Evolutionary conservation across 2,888 invertebrate genomes (phyloP).

Genomic region (Acrobasis consociella): DNA sequence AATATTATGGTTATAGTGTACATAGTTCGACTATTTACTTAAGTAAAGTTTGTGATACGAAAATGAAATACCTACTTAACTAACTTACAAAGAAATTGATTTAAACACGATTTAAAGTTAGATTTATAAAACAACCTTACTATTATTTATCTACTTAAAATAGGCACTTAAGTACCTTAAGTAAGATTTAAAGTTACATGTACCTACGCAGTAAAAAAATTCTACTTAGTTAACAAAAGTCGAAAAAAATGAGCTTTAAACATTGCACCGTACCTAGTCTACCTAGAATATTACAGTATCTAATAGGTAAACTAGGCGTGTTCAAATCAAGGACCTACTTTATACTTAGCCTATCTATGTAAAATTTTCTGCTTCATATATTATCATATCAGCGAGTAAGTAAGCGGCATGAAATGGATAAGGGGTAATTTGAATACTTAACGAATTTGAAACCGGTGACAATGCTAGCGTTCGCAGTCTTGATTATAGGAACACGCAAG

Average conservation of each 20-base stretch:
- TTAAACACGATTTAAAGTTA: too few relatives aligned
- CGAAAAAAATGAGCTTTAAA: too few relatives aligned
- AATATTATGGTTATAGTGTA: slow-evolving; percentile 33
- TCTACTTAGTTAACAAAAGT: too few relatives aligned
- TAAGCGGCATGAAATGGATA: slow-evolving; percentile 61
- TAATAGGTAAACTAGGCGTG: neutral
- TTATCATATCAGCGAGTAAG: slow-evolving; percentile 58
- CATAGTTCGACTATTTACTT: slow-evolving; percentile 7
- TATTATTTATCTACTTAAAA: too few relatives aligned
- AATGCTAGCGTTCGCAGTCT: slow-evolving; percentile 54
- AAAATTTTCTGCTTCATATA: slow-evolving; percentile 37
- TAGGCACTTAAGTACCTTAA: too few relatives aligned
- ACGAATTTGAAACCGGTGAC: slow-evolving; percentile 56
- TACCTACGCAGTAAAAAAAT: neutral
- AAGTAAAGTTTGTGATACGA: neutral
- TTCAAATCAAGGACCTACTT: slow-evolving; percentile 51
- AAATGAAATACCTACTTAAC: too few relatives aligned
- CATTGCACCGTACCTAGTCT: too few relatives aligned
- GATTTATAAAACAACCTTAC: too few relatives aligned
- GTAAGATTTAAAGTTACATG: neutral
- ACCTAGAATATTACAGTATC: neutral
- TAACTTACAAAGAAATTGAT: too few relatives aligned
- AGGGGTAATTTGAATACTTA: slow-evolving; percentile 66
- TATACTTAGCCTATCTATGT: slow-evolving; percentile 31
- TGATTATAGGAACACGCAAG: slow-evolving; percentile 53